Base-by-base conservation (phyloP, 2,113 vertebrate species). In the Hiodon alosoides region DNA sequence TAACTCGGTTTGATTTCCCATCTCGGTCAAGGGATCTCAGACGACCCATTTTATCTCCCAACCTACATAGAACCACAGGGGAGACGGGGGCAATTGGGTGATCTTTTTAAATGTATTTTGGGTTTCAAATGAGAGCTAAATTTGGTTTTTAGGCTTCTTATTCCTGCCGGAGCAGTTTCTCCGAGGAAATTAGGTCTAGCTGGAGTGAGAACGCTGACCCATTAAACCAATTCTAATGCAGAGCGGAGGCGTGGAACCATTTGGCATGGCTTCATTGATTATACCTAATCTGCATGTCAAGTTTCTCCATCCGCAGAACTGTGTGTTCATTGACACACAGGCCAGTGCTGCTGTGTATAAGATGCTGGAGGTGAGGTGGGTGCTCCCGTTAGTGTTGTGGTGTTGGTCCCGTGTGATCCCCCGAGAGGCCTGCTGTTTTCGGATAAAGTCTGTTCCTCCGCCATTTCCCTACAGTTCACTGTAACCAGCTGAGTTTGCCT, bases 91-190 rank as follows among this genome's bases (percentile, higher is more conserved):
- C 9, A 55, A 47, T 46, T 55, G 52, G 31, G 31, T 16, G 16
- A 5, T 65, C 7, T 57, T 64, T 53, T 66, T 3, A 66, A 65
- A 74, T 70, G 11, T 54, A 69, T 17, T 9, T 52, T 31, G 31
- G 31, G 31, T 31, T 31, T 31, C 31, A 31, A 31, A 31, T 51
- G 5, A 13, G 11, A 51, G 61, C 31, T 57, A 67, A 65, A 66
- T 74, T 74, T 67, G 66, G 72, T 65, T 66, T 66, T 48, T 53
- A 47, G 64, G 62, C 47, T 74, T n/a, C 10, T 4, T 11, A 54
- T 74, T 55, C 62, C 72, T 17, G n/a, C 11, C n/a, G 69, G 74
- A 58, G 74, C 47, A 5, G 73, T 5, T 31, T 68, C 72, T n/a
- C 65, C 50, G 53, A 31, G 52, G 65, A 59, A 57, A 58, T 50